These are phyloP conservation scores for Cephus nigrinus DNA, from an alignment of 2,888 invertebrate species.

Conservation along the genomic window DNA sequence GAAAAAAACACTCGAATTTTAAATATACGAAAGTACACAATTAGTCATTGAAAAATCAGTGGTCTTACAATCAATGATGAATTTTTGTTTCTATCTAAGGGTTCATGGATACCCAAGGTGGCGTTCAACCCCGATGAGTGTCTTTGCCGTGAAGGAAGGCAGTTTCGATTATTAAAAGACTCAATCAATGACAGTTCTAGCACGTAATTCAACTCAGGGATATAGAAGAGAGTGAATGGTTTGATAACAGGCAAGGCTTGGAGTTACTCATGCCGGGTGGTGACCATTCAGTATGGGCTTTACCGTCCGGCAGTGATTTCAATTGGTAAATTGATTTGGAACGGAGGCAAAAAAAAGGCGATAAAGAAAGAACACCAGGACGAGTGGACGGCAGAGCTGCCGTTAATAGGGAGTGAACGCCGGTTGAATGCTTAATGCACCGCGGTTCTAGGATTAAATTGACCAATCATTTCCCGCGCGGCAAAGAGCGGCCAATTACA, in stretches of 20 bases:
- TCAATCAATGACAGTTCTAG: not conserved
- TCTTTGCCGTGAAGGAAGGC: not conserved
- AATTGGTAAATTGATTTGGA: constrained; percentile 63
- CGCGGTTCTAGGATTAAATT: constrained; percentile 65
- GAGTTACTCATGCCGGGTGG: constrained; percentile 11
- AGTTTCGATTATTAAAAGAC: not conserved
- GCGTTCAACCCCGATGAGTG: not conserved
- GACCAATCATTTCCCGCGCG: constrained; percentile 66
- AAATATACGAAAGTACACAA: not conserved
- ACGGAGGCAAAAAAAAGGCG: constrained; percentile 28
- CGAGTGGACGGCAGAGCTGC: constrained; percentile 33
- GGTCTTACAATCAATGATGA: not conserved
- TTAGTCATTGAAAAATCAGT: not conserved
- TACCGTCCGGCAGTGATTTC: constrained; percentile 56
- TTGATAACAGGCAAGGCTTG: constrained; percentile 36
- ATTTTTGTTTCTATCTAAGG: not conserved
- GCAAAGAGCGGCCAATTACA: constrained; percentile 73
- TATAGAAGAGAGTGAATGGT: constrained; percentile 40
- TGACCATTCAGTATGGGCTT: constrained; percentile 17
- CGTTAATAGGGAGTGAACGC: constrained; percentile 65
- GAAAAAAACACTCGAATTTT: not conserved
- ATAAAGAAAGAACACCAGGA: constrained; percentile 28
- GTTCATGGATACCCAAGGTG: not conserved
- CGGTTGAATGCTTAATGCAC: constrained; percentile 65
- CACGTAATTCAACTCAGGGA: not conserved